These are phyloP conservation scores for Steinernema feltiae DNA, from an alignment of 1,140 invertebrate species.

Conservation along the genomic window DNA sequence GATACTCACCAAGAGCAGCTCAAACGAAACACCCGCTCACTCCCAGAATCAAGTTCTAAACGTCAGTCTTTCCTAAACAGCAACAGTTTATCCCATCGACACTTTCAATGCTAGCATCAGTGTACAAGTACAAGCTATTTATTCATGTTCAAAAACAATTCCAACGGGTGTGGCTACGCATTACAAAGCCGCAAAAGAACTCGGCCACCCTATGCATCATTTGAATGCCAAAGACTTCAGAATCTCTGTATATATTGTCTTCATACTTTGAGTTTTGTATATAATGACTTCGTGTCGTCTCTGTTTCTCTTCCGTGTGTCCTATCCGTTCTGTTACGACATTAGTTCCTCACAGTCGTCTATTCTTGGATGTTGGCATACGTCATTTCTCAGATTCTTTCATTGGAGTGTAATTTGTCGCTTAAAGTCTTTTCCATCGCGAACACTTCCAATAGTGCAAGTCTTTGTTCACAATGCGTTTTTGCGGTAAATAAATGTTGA, in stretches of 20 bases:
- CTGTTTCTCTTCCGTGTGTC: no score
- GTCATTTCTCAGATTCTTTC: no score
- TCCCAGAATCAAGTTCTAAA: not conserved
- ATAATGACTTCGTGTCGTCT: no score
- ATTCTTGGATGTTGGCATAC: no score
- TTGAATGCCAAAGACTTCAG: not conserved
- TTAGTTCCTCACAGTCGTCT: no score
- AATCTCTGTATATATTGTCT: constrained; percentile 8
- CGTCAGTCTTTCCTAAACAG: not conserved
- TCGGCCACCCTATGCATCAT: not conserved
- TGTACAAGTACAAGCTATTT: not conserved
- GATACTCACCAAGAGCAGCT: constrained; percentile 2
- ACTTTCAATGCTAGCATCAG: not conserved
- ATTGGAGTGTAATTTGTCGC: no score
- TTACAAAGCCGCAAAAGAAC: not conserved
- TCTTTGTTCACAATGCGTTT: no score
- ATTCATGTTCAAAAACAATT: not conserved
- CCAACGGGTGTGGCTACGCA: constrained; percentile 4
- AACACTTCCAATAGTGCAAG: no score
- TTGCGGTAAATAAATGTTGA: no score
- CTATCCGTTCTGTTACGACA: no score
- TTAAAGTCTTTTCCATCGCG: no score
- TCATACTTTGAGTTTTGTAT: no score
- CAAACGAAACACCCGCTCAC: constrained; percentile 1
- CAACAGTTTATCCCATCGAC: constrained; percentile 4